Base-by-base conservation (phyloP, 2,797 vertebrate species). In the Oceanodroma leucorhoa region DNA sequence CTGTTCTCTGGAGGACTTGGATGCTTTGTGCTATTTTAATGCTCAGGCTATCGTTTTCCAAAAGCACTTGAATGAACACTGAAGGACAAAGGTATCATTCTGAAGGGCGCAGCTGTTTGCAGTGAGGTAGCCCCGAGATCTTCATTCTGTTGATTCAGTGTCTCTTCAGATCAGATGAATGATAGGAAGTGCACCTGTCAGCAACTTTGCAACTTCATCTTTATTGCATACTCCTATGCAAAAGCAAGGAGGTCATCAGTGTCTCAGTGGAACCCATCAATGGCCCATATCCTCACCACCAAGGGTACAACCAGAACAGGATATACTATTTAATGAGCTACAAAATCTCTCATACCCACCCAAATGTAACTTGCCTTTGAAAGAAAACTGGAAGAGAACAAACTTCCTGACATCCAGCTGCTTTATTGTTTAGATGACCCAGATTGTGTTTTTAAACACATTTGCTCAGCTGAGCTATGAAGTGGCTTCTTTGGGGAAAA, bases 141-240 rank as follows among this genome's bases (percentile, higher is more conserved):
- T 92, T 86, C 36, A 64, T 97, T 97, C 78, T 96, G 91, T 96
- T 96, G 96, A 97, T 94, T 97, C 95, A 93, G 93, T 96, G 89
- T 96, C 96, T 97, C 90, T 87, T 89, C 66, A 94, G 83, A 93
- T 93, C 83, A 80, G 70, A 66, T 34, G n/a, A 92, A 51, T 36
- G 53, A 83, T 26, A 81, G 51, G 60, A 94, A 79, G 45, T 13
- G 10, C 64, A 57, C 30, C 80, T 71, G 36, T 96, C 95, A 96
- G 96, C 96, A 96, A 5, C 78, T 93, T 72, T 18, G n/a, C 43
- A 72, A 40, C 85, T 91, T 85, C 53, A 30, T 36, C 78, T 89
- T 89, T 26, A 57, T 65, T 83, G 26, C 34, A 19, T 24, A 32
- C 14, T 41, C n/a, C 73, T 51, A 32, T 24, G 38, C 61, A 82